A percentile compares a stretch with the other conserved stretches of the same genome.
Conservation (phyloP, 1,140 invertebrate species). For the Galleria mellonella region DNA sequence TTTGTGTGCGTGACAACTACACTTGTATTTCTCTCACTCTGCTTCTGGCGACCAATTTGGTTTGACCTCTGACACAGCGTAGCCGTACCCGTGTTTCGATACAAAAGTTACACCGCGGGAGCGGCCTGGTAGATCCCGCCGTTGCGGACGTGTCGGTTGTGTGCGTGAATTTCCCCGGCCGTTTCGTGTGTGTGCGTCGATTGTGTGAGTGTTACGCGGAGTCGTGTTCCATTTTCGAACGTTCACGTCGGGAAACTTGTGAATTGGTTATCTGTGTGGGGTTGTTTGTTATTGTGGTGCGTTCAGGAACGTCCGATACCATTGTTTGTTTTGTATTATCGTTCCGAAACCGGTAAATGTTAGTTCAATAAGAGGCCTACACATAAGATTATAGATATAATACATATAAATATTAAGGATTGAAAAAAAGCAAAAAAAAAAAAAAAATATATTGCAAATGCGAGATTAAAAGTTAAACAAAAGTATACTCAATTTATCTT, state of each 20-base stretch:
- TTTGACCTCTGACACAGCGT: conserved; percentile 28
- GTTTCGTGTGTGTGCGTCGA: conserved; percentile 26
- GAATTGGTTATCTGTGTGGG: conserved; percentile 58
- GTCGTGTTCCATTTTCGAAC: conserved; percentile 38
- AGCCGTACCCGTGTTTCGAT: neutral
- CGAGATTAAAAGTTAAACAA: too few relatives aligned
- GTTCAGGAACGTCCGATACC: conserved; percentile 39
- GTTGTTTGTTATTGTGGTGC: conserved; percentile 39
- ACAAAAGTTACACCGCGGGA: neutral
- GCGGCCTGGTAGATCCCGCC: conserved; percentile 22
- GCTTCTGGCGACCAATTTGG: conserved; percentile 22
- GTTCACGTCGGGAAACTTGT: conserved; percentile 54
- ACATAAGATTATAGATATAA: too few relatives aligned
- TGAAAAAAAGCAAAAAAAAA: too few relatives aligned
- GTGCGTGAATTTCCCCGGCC: conserved; percentile 44
- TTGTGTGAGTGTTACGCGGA: conserved; percentile 27
- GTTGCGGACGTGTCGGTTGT: conserved; percentile 18
- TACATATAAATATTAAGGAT: too few relatives aligned
- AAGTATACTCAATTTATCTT: neutral
- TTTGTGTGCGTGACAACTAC: conserved; percentile 28
- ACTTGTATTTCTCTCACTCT: conserved; percentile 24
- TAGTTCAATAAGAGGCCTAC: too few relatives aligned
- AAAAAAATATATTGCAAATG: too few relatives aligned
- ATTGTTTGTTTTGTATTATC: conserved; percentile 66
- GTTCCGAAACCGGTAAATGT: conserved; percentile 17